Evolutionary conservation across 2,888 invertebrate genomes (phyloP).

Genomic region (Trilocha varians): DNA sequence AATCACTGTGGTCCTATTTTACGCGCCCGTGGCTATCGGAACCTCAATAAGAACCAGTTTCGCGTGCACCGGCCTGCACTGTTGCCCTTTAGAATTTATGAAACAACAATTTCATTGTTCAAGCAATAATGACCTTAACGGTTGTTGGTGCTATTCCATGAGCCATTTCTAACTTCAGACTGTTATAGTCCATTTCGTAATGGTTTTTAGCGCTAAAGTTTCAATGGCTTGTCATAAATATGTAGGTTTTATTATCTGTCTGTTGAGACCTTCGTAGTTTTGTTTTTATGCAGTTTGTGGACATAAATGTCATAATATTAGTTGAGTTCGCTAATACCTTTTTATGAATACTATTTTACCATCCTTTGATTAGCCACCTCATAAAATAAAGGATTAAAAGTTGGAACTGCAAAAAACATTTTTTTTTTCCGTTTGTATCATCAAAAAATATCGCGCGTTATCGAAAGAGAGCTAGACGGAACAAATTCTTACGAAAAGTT

Average conservation of each 20-base stretch:
- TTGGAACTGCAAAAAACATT: too few species aligned
- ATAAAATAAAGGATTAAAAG: too few species aligned
- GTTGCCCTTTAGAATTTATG: neutral
- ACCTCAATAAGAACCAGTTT: neutral
- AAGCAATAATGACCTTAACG: constrained; percentile 17
- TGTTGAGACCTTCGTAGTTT: too few species aligned
- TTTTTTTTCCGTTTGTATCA: too few species aligned
- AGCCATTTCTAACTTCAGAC: neutral
- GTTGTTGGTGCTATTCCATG: constrained; percentile 10
- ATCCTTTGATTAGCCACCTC: too few species aligned
- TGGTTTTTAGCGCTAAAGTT: neutral
- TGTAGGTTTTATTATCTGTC: neutral
- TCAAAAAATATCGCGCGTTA: too few species aligned
- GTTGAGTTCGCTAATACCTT: too few species aligned
- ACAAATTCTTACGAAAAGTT: too few species aligned
- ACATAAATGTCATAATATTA: too few species aligned
- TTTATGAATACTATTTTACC: too few species aligned
- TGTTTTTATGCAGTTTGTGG: too few species aligned
- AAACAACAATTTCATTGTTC: constrained; percentile 11
- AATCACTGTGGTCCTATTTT: neutral
- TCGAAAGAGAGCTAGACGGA: too few species aligned
- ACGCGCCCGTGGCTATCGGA: neutral
- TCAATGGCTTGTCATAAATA: neutral
- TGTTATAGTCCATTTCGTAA: neutral
- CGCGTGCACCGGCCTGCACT: neutral